Evolutionary conservation across 2,113 vertebrate genomes (phyloP).

Genomic region (Seriola aureovittata): DNA sequence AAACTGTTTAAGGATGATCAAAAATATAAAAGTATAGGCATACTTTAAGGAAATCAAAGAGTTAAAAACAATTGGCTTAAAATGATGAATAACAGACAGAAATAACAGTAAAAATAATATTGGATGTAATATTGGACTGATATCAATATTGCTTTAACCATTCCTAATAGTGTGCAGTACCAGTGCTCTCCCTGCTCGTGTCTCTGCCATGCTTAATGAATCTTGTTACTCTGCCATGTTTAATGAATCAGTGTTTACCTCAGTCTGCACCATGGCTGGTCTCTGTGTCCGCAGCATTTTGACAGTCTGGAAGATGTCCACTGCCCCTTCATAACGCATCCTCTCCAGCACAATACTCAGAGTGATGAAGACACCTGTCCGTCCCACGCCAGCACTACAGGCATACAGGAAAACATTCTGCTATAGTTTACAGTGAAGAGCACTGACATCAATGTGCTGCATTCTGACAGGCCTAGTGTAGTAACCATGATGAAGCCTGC

Average conservation of each 20-base stretch:
- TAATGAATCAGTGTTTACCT: conserved; percentile 84
- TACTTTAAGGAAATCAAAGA: neutral
- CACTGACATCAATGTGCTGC: neutral
- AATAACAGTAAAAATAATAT: neutral
- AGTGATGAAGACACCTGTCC: conserved; percentile 97
- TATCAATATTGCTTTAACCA: neutral
- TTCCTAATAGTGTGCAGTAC: neutral
- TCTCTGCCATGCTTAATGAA: neutral
- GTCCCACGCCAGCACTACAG: conserved; percentile 93
- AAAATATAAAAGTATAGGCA: neutral
- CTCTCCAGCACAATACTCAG: conserved; percentile 97
- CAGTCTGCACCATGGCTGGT: conserved; percentile 98
- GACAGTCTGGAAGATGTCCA: conserved; percentile 99
- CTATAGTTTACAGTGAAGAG: neutral
- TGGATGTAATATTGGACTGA: neutral
- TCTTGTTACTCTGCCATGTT: neutral
- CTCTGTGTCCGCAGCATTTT: conserved; percentile 99
- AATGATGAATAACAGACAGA: neutral
- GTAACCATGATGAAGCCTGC: neutral
- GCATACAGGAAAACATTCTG: conserved; percentile 5
- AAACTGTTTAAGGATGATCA: too few relatives aligned
- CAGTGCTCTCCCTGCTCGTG: neutral
- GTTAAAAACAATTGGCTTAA: neutral
- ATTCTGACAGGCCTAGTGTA: neutral
- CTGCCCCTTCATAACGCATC: conserved; percentile 98